Conservation (phyloP, 2,113 vertebrate genomes). For the Periophthalmus modestus region DNA sequence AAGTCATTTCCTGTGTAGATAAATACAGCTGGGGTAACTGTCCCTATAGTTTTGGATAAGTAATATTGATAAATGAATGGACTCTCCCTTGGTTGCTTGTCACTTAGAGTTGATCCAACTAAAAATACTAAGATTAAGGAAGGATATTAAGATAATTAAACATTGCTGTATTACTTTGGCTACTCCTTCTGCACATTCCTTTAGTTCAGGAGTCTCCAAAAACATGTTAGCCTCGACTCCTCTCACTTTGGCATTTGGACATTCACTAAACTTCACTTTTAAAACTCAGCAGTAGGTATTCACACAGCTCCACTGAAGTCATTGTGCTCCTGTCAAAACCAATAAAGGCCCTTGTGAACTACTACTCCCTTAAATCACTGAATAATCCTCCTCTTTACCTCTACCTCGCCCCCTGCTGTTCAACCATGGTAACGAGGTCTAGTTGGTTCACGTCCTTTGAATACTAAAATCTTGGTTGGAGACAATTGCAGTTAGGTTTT, state of each 20-base stretch:
- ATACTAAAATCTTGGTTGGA: neutral
- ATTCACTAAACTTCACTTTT: conserved; percentile 7
- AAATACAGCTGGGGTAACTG: too few species aligned
- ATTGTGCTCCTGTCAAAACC: conserved; percentile 4
- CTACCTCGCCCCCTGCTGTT: conserved; percentile 9
- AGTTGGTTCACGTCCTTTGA: neutral
- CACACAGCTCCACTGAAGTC: neutral
- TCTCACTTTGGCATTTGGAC: neutral
- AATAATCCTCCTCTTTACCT: neutral
- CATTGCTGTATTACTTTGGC: conserved; percentile 15
- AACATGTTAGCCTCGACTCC: conserved; percentile 11
- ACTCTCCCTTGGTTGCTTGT: too few species aligned
- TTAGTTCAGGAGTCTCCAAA: conserved; percentile 24
- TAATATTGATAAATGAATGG: too few species aligned
- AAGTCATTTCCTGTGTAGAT: too few species aligned
- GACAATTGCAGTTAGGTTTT: neutral
- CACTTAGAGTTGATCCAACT: too few species aligned
- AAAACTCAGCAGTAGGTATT: neutral
- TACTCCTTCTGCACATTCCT: conserved; percentile 49
- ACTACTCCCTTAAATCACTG: neutral
- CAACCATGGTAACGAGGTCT: conserved; percentile 8
- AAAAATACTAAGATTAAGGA: neutral
- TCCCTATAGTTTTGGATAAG: too few species aligned
- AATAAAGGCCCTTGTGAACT: neutral
- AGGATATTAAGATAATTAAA: conserved; percentile 16